Base-by-base conservation (phyloP, 2,797 vertebrate genomes). In the Neosalanx taihuensis region DNA sequence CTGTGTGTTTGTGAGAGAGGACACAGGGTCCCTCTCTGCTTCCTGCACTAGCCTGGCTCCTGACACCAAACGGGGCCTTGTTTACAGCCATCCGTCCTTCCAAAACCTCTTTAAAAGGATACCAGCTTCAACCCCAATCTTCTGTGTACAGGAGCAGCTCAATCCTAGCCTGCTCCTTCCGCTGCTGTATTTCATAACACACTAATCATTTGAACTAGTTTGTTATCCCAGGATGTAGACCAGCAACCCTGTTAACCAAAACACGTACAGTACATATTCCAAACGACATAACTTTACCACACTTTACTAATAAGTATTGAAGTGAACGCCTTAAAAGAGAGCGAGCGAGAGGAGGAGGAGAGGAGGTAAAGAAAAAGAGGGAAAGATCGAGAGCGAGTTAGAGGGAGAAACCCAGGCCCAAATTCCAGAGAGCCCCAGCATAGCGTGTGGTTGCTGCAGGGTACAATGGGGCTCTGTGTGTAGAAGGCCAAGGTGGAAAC, bases 391-490 rank as follows among this genome's bases (percentile, higher is more conserved):
- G 41, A 31, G 58, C 57, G 29, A 56, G 13, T 6, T 10, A 66
- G n/a, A 66, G 6, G 41, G 67, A 65, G 33, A 79, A 70, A 79
- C 77, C 79, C 75, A 78, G 53, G 64, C 74, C 72, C 58, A 71
- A 78, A 85, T 83, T 84, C 82, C 77, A 77, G 79, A 86, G 69
- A 18, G 71, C 64, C 75, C 79, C 60, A 77, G 72, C 77, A 74
- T 79, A 77, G 75, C 63, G 67, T 82, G 76, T 72, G 76, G 77
- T 77, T 82, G 72, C 74, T 73, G 57, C 64, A 72, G 49, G 77
- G 72, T 76, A 88, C 85, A 88, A 88, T 85, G 85, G 80, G 71
- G 68, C 71, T 68, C 83, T 79, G 82, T 88, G 81, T 86, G 64
- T 37, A 37, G 57, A 71, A 64, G 73, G 51, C 51, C 51, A 70